These are phyloP conservation scores for Sminthurinus aureus DNA, from an alignment of 2,888 invertebrate genomes.

Conservation along the genomic window DNA sequence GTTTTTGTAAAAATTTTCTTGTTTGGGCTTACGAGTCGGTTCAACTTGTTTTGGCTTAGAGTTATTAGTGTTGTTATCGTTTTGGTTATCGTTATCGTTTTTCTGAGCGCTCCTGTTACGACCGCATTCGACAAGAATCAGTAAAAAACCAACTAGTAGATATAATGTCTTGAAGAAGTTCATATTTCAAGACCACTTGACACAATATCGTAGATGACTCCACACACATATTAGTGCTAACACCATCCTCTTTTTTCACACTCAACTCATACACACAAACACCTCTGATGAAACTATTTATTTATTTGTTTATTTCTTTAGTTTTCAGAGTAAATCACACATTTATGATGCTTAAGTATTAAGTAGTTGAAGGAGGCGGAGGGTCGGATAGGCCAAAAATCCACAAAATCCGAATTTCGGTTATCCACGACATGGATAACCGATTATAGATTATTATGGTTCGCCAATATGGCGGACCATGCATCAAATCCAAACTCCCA, in stretches of 20 bases:
- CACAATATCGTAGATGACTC: not conserved
- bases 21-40: not conserved
- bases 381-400: not conserved
- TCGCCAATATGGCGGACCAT: slow-evolving; percentile 9
- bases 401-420: not conserved
- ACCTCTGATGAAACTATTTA: too few relatives aligned
- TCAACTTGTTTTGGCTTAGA: not conserved
- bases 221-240: slow-evolving; percentile 3
- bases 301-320: too few relatives aligned
- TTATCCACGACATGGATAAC: slow-evolving; percentile 1
- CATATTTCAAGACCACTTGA: not conserved
- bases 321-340: too few relatives aligned
- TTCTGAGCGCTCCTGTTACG: not conserved
- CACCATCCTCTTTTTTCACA: slow-evolving; percentile 9
- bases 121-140: slow-evolving; percentile 1
- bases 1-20: not conserved
- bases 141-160: slow-evolving; percentile 11
- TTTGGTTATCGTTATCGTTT: not conserved
- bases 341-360: too few relatives aligned
- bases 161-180: slow-evolving; percentile 6
- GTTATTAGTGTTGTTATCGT: not conserved
- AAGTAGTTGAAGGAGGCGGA: too few relatives aligned
- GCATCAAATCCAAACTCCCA: not conserved
- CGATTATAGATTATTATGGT: not conserved
- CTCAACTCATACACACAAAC: not conserved